Evolutionary conservation across 2,113 vertebrate species (phyloP), one percentile per base, ranked within the genome.

Genomic region (Puntigrus tetrazona): DNA sequence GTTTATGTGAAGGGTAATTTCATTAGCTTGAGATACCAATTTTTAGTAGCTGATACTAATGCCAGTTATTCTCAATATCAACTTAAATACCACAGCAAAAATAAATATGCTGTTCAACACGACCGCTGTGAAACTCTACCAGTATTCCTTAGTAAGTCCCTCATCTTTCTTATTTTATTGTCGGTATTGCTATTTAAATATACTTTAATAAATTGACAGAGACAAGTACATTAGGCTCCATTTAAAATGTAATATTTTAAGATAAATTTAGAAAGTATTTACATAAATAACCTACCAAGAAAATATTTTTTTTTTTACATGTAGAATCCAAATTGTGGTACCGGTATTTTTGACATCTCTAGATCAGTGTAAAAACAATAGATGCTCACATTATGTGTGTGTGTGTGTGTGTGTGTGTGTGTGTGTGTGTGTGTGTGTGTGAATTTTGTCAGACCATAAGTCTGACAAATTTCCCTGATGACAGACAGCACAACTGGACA

Each of bases 401-500:
- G 74, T 52, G 47, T 59, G 31, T 78, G 20, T 18, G 43, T 55
- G 52, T 55, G 20, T 43, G 41, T 43, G 41, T 43, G 36, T 50
- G 73, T 9, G 43, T 52, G 45, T 52, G 73, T 31, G 73, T 8
- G 41, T 76, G 43, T 52, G 73, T 50, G 45, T 38, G 10, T 78
- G 9, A n/a, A n/a, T n/a, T 6, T 16, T n/a, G 27, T 36, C 20
- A 4, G 55, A 63, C 36, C 10, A 6, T 77, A 57, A 63, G 77
- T 1, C 8, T 27, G 11, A 43, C 38, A 27, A 14, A 45, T 65
- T 63, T 25, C 4, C 36, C 55, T 78, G 76, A 25, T 79, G 55
- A 82, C 59, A 86, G 78, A 55, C 72, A 81, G 45, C 25, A 84
- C 74, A 78, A 29, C 34, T 79, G 31, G 18, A 80, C 82, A 84